Evolutionary conservation across 92 coral and sea anemone genomes (phyloP), one percentile per base, ranked within the genome.

Genomic region (Parazoanthus atlanticus): DNA sequence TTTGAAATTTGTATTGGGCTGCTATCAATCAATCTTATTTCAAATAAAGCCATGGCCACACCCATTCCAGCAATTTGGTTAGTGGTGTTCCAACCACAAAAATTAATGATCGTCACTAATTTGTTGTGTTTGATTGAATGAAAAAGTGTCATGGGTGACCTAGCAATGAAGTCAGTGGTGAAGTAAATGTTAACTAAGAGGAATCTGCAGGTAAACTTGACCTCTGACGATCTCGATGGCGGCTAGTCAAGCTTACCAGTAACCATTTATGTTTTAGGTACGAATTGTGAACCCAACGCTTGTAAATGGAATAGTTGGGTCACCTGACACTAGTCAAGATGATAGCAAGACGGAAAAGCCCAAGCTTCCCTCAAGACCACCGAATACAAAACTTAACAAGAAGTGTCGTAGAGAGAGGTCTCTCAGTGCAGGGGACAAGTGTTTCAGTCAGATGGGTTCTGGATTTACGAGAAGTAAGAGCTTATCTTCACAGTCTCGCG

Each of bases 281-380:
- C 91, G 93, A 17, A 93, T 89, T 25, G 98, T 95, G 33, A 90
- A 92, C 41, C 96, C 98, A 33, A 95, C 94, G 3, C 93, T 92
- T 11, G 89, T 93, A 15, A 89, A 89, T 77, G 91, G 92, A 7
- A 87, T 88, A 6, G 90, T 33, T 10, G 94, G 88, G n/a, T 69
- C 86, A 8, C 36, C 38, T 16, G 88, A 81, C 36, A 32, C 76
- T 3, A 74, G 10, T 17, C 76, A 40, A 34, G 46, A 30, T 6
- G 91, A 89, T 0, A 46, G 33, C 33, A 92, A 89, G 73, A 64
- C 94, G 19, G 67, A 86, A 1, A 92, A 71, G 21, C 95, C 98
- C 2, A 90, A 83, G 72, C 89, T 91, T 43, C 94, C 98, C 1
- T 93, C 98, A 0, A 86, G 94, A 52, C 96, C 98, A 19, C 93